These are phyloP conservation scores for Sphinx pinastri DNA, from an alignment of 2,888 invertebrate species.

Conservation along the genomic window DNA sequence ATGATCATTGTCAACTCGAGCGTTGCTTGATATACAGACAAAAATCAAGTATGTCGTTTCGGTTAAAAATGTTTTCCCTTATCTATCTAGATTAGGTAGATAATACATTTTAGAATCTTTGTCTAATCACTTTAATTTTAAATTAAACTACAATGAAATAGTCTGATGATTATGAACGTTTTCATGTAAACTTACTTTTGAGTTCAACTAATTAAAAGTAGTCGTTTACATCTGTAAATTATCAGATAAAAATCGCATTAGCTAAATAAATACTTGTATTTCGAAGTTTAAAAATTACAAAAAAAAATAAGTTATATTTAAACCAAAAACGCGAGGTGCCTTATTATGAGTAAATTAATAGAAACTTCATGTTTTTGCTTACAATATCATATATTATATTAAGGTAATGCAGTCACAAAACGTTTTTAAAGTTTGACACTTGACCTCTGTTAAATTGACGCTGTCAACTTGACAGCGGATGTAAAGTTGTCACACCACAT, in stretches of 20 bases:
- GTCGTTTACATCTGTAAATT: constrained; percentile 30
- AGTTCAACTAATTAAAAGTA: constrained; percentile 18
- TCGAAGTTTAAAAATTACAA: constrained; percentile 28
- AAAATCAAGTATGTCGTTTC: too few species aligned
- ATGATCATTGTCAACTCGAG: too few species aligned
- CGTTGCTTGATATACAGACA: too few species aligned
- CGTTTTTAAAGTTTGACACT: constrained; percentile 11
- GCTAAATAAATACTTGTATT: constrained; percentile 27
- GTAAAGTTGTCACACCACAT: not conserved
- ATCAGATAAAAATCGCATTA: constrained; percentile 32
- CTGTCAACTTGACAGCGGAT: not conserved
- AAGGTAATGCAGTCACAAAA: constrained; percentile 30
- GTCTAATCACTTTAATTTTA: too few species aligned
- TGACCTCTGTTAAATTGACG: constrained; percentile 3
- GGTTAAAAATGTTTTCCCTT: too few species aligned
- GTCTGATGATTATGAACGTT: constrained; percentile 12
- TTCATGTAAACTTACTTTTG: constrained; percentile 17
- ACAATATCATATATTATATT: constrained; percentile 11
- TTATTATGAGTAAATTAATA: constrained; percentile 46
- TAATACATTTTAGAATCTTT: too few species aligned
- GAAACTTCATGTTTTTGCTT: constrained; percentile 31
- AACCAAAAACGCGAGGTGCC: constrained; percentile 78
- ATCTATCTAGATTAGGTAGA: not conserved
- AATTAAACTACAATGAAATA: not conserved
- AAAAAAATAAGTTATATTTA: constrained; percentile 39